Percentiles rank a stretch among this genome's conserved stretches.
Conservation (phyloP, 1,140 invertebrate species). For the Ceratina japonica region DNA sequence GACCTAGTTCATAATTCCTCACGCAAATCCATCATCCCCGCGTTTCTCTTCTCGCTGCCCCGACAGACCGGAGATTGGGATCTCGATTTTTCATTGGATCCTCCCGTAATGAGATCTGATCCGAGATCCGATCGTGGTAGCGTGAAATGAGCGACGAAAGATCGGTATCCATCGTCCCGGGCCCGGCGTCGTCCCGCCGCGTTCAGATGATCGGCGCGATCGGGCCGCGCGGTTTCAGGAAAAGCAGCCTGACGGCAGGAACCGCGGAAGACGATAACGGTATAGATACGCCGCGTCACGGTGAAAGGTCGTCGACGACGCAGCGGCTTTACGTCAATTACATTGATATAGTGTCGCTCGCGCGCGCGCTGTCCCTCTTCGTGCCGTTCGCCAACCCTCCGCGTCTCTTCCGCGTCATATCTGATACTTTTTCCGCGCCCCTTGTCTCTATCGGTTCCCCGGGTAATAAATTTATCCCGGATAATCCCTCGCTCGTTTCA, state of each 20-base stretch:
- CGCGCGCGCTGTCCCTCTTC: constrained; percentile 31
- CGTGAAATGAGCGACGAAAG: constrained; percentile 38
- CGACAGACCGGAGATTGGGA: background rate
- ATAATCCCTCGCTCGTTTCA: constrained; percentile 5
- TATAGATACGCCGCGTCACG: constrained; percentile 53
- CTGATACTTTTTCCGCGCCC: background rate
- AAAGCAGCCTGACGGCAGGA: constrained; percentile 48
- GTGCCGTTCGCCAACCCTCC: constrained; percentile 19
- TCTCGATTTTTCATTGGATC: constrained; percentile 41
- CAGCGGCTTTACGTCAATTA: constrained; percentile 68
- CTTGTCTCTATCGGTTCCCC: constrained; percentile 19
- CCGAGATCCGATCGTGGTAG: background rate
- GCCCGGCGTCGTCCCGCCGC: constrained; percentile 8
- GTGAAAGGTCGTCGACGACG: constrained; percentile 65
- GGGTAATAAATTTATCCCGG: constrained; percentile 35
- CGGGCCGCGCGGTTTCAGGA: constrained; percentile 53
- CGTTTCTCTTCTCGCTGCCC: background rate
- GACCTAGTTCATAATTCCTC: background rate
- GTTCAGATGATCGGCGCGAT: constrained; percentile 36
- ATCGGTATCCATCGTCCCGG: constrained; percentile 46
- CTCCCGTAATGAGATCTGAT: constrained; percentile 34
- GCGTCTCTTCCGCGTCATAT: constrained; percentile 21
- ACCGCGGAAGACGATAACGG: constrained; percentile 64
- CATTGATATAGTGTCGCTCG: constrained; percentile 65
- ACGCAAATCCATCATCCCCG: background rate